These are phyloP conservation scores for Aleadryas rufinucha DNA, from an alignment of 2,113 vertebrate genomes.

Conservation along the genomic window DNA sequence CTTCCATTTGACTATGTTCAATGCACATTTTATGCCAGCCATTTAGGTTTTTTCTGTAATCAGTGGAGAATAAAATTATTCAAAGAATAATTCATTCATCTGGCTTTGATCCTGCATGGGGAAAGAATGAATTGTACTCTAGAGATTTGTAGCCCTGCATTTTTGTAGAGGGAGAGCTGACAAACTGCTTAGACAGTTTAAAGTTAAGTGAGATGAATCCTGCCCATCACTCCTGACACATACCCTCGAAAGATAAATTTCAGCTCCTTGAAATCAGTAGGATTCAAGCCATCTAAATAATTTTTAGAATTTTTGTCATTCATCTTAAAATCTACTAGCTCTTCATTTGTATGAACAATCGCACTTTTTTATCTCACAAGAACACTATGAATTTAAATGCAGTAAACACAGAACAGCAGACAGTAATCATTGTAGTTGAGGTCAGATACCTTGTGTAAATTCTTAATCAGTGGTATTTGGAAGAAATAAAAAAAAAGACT, in stretches of 20 bases:
- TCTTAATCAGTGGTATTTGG: background rate
- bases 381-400: background rate
- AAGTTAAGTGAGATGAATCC: slow-evolving; percentile 54
- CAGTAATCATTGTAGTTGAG: background rate
- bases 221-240: slow-evolving; percentile 39
- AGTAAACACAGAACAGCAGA: background rate
- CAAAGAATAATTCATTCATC: slow-evolving; percentile 35
- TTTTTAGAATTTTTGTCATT: slow-evolving; percentile 27
- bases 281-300: slow-evolving; percentile 16
- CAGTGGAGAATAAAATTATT: slow-evolving; percentile 10
- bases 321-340: background rate
- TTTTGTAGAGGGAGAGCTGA: slow-evolving; percentile 9
- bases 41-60: background rate
- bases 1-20: background rate
- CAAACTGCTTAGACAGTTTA: slow-evolving; percentile 53
- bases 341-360: background rate
- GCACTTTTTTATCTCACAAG: background rate
- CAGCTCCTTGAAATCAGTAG: slow-evolving; percentile 20
- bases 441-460: background rate
- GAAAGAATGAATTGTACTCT: slow-evolving; percentile 6
- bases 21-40: background rate
- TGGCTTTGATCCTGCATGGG: slow-evolving; percentile 5
- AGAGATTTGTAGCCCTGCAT: background rate
- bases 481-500: background rate
- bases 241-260: background rate